Evolutionary conservation across 2,888 invertebrate genomes (phyloP).

Genomic region (Merodon equestris): DNA sequence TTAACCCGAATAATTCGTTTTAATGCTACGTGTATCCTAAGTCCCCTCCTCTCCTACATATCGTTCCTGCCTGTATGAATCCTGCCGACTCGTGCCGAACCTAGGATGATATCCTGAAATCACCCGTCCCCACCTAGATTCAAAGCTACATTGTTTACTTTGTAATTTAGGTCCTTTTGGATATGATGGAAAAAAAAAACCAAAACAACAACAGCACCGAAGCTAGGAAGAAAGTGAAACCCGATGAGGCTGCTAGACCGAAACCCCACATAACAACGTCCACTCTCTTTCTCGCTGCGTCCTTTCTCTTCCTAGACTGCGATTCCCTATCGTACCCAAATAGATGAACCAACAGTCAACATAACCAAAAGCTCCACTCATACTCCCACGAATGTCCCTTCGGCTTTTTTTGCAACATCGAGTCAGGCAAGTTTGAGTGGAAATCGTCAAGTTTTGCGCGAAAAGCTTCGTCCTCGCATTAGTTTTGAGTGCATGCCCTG

Average conservation of each 20-base stretch:
- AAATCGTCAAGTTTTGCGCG: constrained; percentile 4
- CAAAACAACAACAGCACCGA: constrained; percentile 2
- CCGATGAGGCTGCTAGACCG: neutral
- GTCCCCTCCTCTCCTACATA: constrained; percentile 29
- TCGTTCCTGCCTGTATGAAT: neutral
- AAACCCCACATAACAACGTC: too few relatives aligned
- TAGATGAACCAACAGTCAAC: constrained; percentile 45
- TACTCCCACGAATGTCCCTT: constrained; percentile 25
- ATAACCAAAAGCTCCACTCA: constrained; percentile 46
- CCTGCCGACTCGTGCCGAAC: neutral
- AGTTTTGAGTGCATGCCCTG: constrained; percentile 23
- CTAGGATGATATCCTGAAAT: constrained; percentile 24
- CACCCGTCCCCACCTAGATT: constrained; percentile 23
- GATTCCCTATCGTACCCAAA: neutral
- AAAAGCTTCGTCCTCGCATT: constrained; percentile 27
- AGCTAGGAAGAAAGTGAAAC: constrained; percentile 25
- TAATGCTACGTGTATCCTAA: constrained; percentile 17
- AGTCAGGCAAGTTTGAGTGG: constrained; percentile 28
- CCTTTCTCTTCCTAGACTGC: neutral
- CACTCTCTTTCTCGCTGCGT: neutral
- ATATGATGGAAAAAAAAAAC: constrained; percentile 13
- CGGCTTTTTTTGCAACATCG: constrained; percentile 18
- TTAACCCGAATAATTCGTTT: constrained; percentile 19
- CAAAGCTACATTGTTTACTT: constrained; percentile 53
- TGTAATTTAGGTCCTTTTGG: constrained; percentile 50